Base-by-base conservation (phyloP, 2,888 invertebrate genomes). In the Coremacera marginata region DNA sequence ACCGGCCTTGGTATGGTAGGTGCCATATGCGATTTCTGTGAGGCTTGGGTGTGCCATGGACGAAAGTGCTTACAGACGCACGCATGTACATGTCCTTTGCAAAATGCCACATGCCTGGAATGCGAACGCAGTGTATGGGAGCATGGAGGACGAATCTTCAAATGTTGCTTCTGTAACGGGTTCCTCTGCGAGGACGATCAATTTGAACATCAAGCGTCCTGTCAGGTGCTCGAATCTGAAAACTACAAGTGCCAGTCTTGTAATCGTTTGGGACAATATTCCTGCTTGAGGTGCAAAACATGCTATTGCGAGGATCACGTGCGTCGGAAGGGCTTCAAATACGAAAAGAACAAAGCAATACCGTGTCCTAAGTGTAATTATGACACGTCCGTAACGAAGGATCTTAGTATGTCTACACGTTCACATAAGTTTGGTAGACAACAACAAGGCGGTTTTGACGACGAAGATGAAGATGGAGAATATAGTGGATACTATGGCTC, bases 271-370 rank as follows among this genome's bases (percentile, higher is more conserved):
- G 98, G 98, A 0, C 97, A 98, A 90, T 97, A 96, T 90, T 97
- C 98, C 4, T 98, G 98, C 88, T 91, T 98, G 84, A 93, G 96
- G 84, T 98, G 98, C 91, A 98, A 98, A 91, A 95, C 94, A 3
- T 98, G 98, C 89, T 98, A 95, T 90, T 98, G 98, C 90, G 98
- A 98, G 85, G 98, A 98, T 90, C 98, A 98, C 90, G 97, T 98
- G 78, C 92, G 94, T 76, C 93, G 98, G 79, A 96, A 96, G 90
- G 96, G 96, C 2, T 95, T 96, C 86, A 96, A 96, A 86, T 96
- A 96, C 87, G 94, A 94, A 19, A 95, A 95, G 86, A 95, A 95
- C 84, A 94, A 94, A 85, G 90, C 93, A 7, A 93, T 96, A 86
- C 98, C 98, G 16, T 98, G 98, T 86, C 98, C 98, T 37, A 97